These are phyloP conservation scores for Drosophila maculinotata DNA, from an alignment of 2,888 invertebrate species.

Conservation along the genomic window DNA sequence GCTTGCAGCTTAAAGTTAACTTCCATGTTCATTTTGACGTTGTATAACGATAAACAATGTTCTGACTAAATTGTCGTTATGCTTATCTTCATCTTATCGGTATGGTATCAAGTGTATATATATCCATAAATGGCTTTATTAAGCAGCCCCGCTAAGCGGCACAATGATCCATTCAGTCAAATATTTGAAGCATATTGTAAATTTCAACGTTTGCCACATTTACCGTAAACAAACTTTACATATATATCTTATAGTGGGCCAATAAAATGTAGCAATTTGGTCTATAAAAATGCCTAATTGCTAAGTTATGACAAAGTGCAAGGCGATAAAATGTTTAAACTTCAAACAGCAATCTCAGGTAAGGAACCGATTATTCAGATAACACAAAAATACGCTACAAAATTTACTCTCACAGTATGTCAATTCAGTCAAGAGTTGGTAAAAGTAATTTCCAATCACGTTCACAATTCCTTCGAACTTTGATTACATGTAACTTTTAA, in stretches of 20 bases:
- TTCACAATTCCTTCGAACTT: slow-evolving; percentile 3
- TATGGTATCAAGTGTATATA: not conserved
- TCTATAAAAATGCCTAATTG: slow-evolving; percentile 26
- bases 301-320: slow-evolving; percentile 27
- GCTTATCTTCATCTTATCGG: slow-evolving; percentile 52
- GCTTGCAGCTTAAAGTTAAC: slow-evolving; percentile 7
- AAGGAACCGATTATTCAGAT: not conserved
- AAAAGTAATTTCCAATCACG: slow-evolving; percentile 10
- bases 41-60: slow-evolving; percentile 30
- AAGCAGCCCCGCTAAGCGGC: slow-evolving; percentile 17
- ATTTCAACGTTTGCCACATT: slow-evolving; percentile 1
- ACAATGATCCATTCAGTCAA: slow-evolving; percentile 25
- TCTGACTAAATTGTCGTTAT: slow-evolving; percentile 6
- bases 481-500: slow-evolving; percentile 25
- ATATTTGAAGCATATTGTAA: slow-evolving; percentile 25
- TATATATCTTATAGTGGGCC: slow-evolving; percentile 23
- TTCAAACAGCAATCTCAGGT: slow-evolving; percentile 5
- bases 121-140: slow-evolving; percentile 50
- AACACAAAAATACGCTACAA: not conserved
- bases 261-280: slow-evolving; percentile 20
- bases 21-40: not conserved
- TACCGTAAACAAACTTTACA: not conserved
- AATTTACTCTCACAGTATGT: not conserved
- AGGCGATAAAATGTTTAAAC: slow-evolving; percentile 11
- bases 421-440: not conserved